Base-by-base conservation (phyloP, 2,888 invertebrate species). In the Ophion obscuratus region DNA sequence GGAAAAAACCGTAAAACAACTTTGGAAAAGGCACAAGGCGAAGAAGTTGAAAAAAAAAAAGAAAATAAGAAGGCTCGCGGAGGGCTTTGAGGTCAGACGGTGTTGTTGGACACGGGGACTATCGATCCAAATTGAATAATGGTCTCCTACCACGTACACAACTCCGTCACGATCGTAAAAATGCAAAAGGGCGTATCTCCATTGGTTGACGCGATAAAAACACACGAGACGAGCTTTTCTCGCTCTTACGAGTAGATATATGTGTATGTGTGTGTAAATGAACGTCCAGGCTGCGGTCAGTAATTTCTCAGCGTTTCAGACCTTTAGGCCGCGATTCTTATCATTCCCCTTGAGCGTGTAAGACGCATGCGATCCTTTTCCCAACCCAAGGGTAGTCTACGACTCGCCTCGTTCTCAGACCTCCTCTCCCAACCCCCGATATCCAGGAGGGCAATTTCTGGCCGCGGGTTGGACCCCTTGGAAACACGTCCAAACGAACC, bases 291-390 rank as follows among this genome's bases (percentile, higher is more conserved):
- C 83, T 68, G 81, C 81, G 85, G 87, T 86, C 87, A 81, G 83
- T 90, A 90, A 88, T 91, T 90, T 90, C 91, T 76, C 62, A 62
- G 88, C 87, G 89, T 90, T 90, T 89, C 89, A 89, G 87, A 85
- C 80, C 76, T 83, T 62, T 67, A 76, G 82, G 70, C 84, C 87
- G 83, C 88, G 92, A 92, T 92, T 88, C 90, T 91, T 91, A 92
- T 92, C 92, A 88, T 89, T 88, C 76, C 36, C 27, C 47, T 31
- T 24, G 81, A 86, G 83, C n/a, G 81, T 86, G 86, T 89, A 90
- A 90, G 91, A 89, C 90, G 89, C 90, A 90, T 89, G 89, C 91
- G 89, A 90, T 89, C 83, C 88, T 88, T 70, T 78, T 84, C 75
- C 80, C 82, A 81, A 57, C 79, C 47, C 27, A 73, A 68, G 47